Conservation (phyloP, 2,888 invertebrate species). For the Linyphia triangularis region DNA sequence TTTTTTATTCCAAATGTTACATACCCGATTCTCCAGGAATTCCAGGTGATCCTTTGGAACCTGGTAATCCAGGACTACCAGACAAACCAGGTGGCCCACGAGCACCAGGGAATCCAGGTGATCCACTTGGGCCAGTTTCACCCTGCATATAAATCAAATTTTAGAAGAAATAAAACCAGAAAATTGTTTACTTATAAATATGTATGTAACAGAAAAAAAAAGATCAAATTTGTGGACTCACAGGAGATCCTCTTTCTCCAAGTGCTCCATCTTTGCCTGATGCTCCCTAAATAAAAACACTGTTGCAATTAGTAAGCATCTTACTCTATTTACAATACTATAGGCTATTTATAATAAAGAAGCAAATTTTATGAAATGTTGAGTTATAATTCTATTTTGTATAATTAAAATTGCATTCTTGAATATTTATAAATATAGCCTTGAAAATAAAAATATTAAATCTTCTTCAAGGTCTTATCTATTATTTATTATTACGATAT, state of each 20-base stretch:
- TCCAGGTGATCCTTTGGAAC: slow-evolving; percentile 84
- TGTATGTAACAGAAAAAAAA: neutral
- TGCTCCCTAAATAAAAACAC: slow-evolving; percentile 58
- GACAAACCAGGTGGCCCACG: slow-evolving; percentile 87
- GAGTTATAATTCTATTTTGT: too few relatives aligned
- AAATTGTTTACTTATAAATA: neutral
- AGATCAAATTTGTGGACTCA: slow-evolving; percentile 45
- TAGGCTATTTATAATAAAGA: too few relatives aligned
- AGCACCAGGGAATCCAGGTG: slow-evolving; percentile 90
- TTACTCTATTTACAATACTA: neutral
- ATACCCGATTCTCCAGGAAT: neutral
- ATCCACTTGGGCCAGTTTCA: slow-evolving; percentile 77
- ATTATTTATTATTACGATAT: too few relatives aligned
- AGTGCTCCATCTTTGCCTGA: slow-evolving; percentile 89
- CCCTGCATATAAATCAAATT: slow-evolving; percentile 61
- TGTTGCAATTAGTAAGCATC: neutral
- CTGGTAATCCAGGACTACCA: slow-evolving; percentile 87
- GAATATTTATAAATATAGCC: too few relatives aligned
- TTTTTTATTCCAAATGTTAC: too few relatives aligned
- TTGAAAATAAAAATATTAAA: too few relatives aligned
- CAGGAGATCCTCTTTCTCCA: slow-evolving; percentile 87
- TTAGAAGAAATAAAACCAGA: neutral
- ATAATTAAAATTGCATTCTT: too few relatives aligned
- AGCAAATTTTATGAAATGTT: too few relatives aligned
- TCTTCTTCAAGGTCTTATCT: too few relatives aligned